Base-by-base conservation (phyloP, 2,888 invertebrate genomes). In the Clepsis dumicolana region DNA sequence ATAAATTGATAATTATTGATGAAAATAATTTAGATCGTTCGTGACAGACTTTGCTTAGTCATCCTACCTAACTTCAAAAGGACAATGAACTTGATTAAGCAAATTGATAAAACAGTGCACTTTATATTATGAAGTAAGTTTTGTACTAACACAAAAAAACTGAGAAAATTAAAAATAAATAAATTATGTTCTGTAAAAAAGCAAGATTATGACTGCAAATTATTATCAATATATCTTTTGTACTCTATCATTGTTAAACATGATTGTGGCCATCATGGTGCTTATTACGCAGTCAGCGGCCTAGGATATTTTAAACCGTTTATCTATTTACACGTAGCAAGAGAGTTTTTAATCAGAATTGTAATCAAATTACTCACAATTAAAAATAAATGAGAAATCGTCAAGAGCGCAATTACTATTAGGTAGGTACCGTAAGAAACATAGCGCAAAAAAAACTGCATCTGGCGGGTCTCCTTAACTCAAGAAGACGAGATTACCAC, bases 51-150 rank as follows among this genome's bases (percentile, higher is more conserved):
- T 41, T n/a, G 38, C 38, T 4, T 12, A 4, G n/a, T 38, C 16
- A 44, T 18, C 7, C 1, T 3, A 44, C 18, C 48, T 48, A 8
- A 12, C 21, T 48, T 21, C 12, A 12, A 41, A 48, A 48, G 48
- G 14, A 12, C 48, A 48, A 21, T 18, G 21, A 18, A 18, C 48
- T 44, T 21, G 10, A 21, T 48, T 21, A 48, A 48, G 21, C 48
- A 48, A 21, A 21, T 48, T 48, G 48, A 8, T 48, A 48, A 48
- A 48, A 48, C 18, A 48, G 44, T 48, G 21, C 48, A 48, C 44
- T 18, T 44, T 44, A 44, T 18, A 18, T 44, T 44, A 44, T 48
- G 21, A 48, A 48, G 0, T 48, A 48, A 48, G 21, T 48, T 21
- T 21, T 48, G 48, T 48, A 21, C 48, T 21, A 48, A 10, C 21